phyloP scores from a whole-genome alignment of 1,140 invertebrate genomes.

The Anadara kagoshimensis region DNA sequence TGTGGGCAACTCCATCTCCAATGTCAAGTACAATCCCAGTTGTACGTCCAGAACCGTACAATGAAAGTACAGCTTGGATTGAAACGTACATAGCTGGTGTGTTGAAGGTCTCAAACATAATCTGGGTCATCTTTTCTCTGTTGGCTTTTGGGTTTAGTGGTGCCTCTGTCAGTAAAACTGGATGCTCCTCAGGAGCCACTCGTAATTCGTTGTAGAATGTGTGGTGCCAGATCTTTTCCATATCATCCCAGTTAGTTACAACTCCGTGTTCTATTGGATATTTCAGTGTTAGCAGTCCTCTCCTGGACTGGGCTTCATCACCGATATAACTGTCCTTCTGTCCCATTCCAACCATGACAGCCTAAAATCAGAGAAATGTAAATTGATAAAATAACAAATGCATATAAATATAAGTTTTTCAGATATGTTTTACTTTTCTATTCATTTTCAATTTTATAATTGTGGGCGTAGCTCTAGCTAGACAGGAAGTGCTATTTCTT shows the following conservation, averaged over 20 bases:
- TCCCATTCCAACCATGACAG: slow-evolving; percentile 98
- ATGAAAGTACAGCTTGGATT: slow-evolving; percentile 76
- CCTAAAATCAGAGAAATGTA: slow-evolving; percentile 63
- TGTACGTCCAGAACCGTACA: slow-evolving; percentile 63
- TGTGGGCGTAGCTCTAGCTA: too few relatives aligned
- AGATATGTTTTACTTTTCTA: too few relatives aligned
- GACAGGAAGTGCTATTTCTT: too few relatives aligned
- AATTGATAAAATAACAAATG: too few relatives aligned
- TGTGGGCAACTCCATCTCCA: slow-evolving; percentile 82
- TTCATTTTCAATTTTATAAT: too few relatives aligned
- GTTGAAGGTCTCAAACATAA: slow-evolving; percentile 81
- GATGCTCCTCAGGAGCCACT: slow-evolving; percentile 94
- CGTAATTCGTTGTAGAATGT: slow-evolving; percentile 86
- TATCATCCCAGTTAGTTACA: slow-evolving; percentile 79
- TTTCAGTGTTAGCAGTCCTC: slow-evolving; percentile 74
- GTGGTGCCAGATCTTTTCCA: slow-evolving; percentile 93
- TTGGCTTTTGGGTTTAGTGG: slow-evolving; percentile 68
- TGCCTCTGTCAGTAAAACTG: slow-evolving; percentile 80
- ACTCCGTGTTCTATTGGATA: slow-evolving; percentile 77
- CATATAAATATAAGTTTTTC: too few relatives aligned
- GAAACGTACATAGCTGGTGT: slow-evolving; percentile 94
- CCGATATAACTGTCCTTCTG: slow-evolving; percentile 79
- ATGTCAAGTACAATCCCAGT: slow-evolving; percentile 58
- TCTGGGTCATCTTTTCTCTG: slow-evolving; percentile 75
- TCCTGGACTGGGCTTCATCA: slow-evolving; percentile 81